Conservation (phyloP, 2,797 vertebrate species). For the Enteromius argenteus region DNA sequence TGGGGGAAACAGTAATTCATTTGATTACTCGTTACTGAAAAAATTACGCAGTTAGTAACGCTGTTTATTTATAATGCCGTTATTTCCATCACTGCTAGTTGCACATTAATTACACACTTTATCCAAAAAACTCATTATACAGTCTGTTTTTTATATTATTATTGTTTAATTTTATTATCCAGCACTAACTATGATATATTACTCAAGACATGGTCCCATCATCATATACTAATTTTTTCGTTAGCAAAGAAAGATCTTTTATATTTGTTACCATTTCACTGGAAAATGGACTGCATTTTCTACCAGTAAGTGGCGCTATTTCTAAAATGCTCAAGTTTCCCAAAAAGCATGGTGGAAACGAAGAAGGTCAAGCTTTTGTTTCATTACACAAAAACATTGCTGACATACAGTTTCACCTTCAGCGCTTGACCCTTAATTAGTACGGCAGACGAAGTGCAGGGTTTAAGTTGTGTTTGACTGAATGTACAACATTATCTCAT, state of each 20-base stretch:
- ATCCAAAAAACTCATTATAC: neutral
- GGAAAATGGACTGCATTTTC: neutral
- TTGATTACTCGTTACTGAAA: too few relatives aligned
- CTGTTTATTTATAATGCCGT: too few relatives aligned
- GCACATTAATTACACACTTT: neutral
- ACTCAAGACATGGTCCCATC: neutral
- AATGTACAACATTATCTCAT: constrained; percentile 19
- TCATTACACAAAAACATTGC: neutral
- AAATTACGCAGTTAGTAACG: too few relatives aligned
- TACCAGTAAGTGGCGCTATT: neutral
- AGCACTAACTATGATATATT: neutral
- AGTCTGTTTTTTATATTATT: neutral
- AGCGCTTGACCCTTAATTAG: neutral
- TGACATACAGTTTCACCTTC: neutral
- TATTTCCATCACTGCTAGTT: neutral
- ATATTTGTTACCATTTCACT: neutral
- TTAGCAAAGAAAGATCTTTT: neutral
- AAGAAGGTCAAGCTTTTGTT: neutral
- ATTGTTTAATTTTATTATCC: neutral
- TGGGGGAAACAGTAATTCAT: too few relatives aligned
- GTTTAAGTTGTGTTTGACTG: constrained; percentile 24
- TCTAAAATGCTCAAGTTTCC: neutral
- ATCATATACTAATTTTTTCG: neutral
- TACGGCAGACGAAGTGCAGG: neutral
- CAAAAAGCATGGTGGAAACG: neutral